phyloP scores from a whole-genome alignment of 1,140 invertebrate species.

The Acromyrmex echinatior region DNA sequence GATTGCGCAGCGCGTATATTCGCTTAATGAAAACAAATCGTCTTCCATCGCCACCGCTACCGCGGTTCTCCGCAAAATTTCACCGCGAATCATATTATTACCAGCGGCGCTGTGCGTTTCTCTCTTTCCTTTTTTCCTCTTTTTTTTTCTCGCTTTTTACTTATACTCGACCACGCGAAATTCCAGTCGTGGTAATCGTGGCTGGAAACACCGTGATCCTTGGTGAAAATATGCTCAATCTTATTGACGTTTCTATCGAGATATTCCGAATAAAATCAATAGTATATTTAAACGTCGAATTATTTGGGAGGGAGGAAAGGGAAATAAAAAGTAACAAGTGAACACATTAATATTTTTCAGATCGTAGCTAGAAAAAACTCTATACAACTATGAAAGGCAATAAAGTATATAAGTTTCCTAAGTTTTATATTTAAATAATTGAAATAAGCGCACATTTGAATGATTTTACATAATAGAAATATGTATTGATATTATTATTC shows the following conservation, averaged over 20 bases:
- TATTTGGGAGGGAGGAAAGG: not conserved
- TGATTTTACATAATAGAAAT: not conserved
- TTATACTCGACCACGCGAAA: not conserved
- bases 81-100: slow-evolving; percentile 28
- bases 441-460: not conserved
- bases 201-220: slow-evolving; percentile 14
- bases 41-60: slow-evolving; percentile 13
- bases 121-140: not conserved
- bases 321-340: not conserved
- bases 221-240: slow-evolving; percentile 1
- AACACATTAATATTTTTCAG: not conserved
- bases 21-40: slow-evolving; percentile 63
- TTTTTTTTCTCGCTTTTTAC: not conserved
- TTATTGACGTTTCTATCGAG: not conserved
- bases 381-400: not conserved
- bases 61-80: slow-evolving; percentile 28
- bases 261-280: slow-evolving; percentile 3
- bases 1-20: slow-evolving; percentile 62
- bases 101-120: slow-evolving; percentile 8
- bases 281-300: not conserved
- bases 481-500: too few relatives aligned
- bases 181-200: not conserved
- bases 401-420: not conserved
- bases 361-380: slow-evolving; percentile 23
- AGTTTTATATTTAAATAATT: not conserved